These are phyloP conservation scores for Plotosus lineatus DNA, from an alignment of 2,113 vertebrate genomes.

Conservation along the genomic window DNA sequence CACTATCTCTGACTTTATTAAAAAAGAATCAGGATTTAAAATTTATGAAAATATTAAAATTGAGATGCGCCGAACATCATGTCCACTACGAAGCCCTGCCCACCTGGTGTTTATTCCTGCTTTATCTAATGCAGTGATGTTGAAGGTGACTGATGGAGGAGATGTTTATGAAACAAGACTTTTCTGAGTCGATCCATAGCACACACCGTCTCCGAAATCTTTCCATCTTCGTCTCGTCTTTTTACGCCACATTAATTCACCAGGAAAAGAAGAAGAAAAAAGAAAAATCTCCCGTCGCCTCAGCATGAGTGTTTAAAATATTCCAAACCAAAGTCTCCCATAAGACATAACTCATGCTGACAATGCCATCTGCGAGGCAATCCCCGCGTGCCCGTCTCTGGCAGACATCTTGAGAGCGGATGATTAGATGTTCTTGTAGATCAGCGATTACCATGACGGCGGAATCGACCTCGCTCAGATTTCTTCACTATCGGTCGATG, in stretches of 20 bases:
- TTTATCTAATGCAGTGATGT: too few relatives aligned
- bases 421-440: conserved; percentile 43
- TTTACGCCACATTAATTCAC: conserved; percentile 42
- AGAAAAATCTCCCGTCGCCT: conserved; percentile 24
- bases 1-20: not conserved
- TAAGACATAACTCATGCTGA: conserved; percentile 39
- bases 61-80: not conserved
- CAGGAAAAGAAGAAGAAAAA: not conserved
- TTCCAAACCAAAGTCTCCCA: conserved; percentile 38
- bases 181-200: not conserved
- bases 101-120: not conserved
- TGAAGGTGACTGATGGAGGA: too few relatives aligned
- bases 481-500: not conserved
- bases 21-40: not conserved
- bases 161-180: not conserved
- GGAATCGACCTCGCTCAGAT: conserved; percentile 7
- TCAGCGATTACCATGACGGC: conserved; percentile 23
- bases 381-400: conserved; percentile 35
- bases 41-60: not conserved
- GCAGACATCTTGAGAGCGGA: conserved; percentile 36
- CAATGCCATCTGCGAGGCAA: conserved; percentile 42
- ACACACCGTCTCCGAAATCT: not conserved
- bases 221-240: conserved; percentile 11
- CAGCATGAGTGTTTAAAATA: conserved; percentile 43
- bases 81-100: not conserved